Evolutionary conservation across 1,140 invertebrate species (phyloP), one percentile per base, ranked within the genome.

Genomic region (Tachypleus tridentatus): DNA sequence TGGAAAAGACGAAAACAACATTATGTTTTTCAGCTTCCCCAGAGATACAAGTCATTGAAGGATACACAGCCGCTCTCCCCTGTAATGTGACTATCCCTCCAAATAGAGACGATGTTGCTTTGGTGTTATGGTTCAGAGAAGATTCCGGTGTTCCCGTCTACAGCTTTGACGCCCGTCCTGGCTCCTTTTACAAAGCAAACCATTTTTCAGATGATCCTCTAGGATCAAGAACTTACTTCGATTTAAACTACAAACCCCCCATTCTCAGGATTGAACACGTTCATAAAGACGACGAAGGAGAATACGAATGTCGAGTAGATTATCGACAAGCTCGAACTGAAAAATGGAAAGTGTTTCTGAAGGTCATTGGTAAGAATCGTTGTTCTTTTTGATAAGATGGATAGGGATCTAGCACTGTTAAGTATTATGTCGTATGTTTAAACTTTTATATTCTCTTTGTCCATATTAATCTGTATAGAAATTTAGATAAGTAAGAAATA

Each of bases 91-190:
- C 66, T 4, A 84, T 89, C 70, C 82, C 86, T 8, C 77, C 86
- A 51, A 76, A 80, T 3, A 85, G 83, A 63, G 88, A 91, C 77
- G 83, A 82, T 70, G 84, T 89, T 70, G 82, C 85, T 50, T 81
- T 91, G 62, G 87, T 91, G 70, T 87, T 91, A 71, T 91, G 89
- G 89, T 90, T 87, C 77, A 88, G 88, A 74, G 87, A 91, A 73
- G 64, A 72, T 10, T 60, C 58, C 51, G 64, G 60, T 49, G 63
- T 65, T n/a, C 70, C 70, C 8, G 64, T 71, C 56, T 71, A 71
- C 57, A 71, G 67, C 3, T 47, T 71, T 5, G 70, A 71, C 58
- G 64, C 63, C 47, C 62, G 70, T 9, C 63, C 57, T 49, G 65
- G 62, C 5, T 47, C 49, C 10, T 66, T 58, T 4, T 52, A 67